phyloP scores from a whole-genome alignment of 2,797 vertebrate genomes.

The Paratrypauchen microcephalus region DNA sequence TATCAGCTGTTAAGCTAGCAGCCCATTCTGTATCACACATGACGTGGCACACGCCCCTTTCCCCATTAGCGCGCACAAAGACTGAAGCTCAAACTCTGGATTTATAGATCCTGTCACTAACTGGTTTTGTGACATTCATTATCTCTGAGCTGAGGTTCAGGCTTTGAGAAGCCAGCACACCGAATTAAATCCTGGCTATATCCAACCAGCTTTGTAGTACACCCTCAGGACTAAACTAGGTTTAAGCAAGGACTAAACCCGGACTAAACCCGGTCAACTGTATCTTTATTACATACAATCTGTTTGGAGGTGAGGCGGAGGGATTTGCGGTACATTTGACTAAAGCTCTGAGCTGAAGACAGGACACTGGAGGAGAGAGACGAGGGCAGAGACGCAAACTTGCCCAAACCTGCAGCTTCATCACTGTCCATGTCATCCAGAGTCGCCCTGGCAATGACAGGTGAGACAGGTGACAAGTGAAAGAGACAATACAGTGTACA shows the following conservation, averaged over 20 bases:
- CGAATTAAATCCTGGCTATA: too few relatives aligned
- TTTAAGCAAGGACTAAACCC: neutral
- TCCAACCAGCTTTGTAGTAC: too few relatives aligned
- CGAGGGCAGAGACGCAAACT: slow-evolving; percentile 35
- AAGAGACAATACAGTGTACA: too few relatives aligned
- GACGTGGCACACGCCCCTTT: too few relatives aligned
- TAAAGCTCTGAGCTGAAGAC: slow-evolving; percentile 63
- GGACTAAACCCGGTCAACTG: neutral
- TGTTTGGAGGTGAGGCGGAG: slow-evolving; percentile 87
- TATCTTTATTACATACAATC: slow-evolving; percentile 75
- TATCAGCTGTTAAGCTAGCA: too few relatives aligned
- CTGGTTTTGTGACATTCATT: too few relatives aligned
- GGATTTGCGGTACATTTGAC: slow-evolving; percentile 86
- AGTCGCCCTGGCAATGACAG: slow-evolving; percentile 46
- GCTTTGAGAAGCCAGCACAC: too few relatives aligned
- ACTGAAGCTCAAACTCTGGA: too few relatives aligned
- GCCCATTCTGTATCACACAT: too few relatives aligned
- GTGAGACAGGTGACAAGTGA: neutral
- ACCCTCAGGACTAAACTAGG: neutral
- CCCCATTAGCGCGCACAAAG: too few relatives aligned
- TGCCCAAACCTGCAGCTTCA: slow-evolving; percentile 58
- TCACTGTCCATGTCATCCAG: slow-evolving; percentile 72
- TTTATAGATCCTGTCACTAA: too few relatives aligned
- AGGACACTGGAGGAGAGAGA: slow-evolving; percentile 57
- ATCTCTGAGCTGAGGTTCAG: too few relatives aligned